These are phyloP conservation scores for Popillia japonica DNA, from an alignment of 1,140 invertebrate genomes.

Conservation along the genomic window DNA sequence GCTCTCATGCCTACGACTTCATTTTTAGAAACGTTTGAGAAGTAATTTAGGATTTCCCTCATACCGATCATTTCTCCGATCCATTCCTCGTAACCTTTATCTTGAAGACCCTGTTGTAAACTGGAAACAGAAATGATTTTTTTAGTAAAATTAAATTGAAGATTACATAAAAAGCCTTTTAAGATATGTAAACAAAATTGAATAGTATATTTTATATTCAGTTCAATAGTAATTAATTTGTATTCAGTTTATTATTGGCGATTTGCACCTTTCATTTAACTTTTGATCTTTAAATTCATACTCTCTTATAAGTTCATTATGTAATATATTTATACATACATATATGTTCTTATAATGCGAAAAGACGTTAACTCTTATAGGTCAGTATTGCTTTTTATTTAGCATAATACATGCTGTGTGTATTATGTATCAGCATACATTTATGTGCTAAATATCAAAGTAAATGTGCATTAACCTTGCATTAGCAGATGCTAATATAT, in stretches of 20 bases:
- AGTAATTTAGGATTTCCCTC: constrained; percentile 84
- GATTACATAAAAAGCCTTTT: neutral
- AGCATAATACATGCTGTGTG: neutral
- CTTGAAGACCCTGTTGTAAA: constrained; percentile 81
- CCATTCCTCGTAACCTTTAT: constrained; percentile 91
- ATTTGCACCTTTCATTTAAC: neutral
- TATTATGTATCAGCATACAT: too few relatives aligned
- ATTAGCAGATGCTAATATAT: too few relatives aligned
- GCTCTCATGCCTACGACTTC: constrained; percentile 89
- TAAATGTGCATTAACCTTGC: too few relatives aligned
- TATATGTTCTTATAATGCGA: too few relatives aligned
- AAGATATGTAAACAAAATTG: too few relatives aligned
- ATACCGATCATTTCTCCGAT: constrained; percentile 93
- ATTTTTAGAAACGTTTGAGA: constrained; percentile 81
- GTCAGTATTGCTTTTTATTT: neutral
- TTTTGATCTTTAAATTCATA: constrained; percentile 13
- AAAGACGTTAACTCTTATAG: too few relatives aligned
- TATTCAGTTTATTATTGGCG: too few relatives aligned
- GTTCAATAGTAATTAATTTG: neutral
- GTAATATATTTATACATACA: neutral
- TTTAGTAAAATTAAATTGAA: constrained; percentile 13
- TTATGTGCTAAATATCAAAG: too few relatives aligned
- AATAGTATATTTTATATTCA: too few relatives aligned
- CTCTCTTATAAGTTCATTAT: neutral
- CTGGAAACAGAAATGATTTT: constrained; percentile 48